Base-by-base conservation (phyloP, 1,140 invertebrate species). In the Agraylea sexmaculata region DNA sequence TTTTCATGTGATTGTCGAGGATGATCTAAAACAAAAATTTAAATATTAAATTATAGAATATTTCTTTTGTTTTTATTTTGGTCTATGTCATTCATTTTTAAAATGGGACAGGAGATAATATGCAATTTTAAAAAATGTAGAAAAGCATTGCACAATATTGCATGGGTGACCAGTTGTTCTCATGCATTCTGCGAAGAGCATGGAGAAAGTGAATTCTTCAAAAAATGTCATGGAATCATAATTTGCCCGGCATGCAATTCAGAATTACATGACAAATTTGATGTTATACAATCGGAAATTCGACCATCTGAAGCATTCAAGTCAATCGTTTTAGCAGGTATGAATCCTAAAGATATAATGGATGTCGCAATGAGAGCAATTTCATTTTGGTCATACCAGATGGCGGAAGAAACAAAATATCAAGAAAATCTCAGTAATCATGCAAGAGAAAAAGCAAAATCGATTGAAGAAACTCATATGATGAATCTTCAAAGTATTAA, bases 1-100 rank as follows among this genome's bases (percentile, higher is more conserved):
- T 73, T 65, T 83, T 83, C 45, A 84, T 54, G 62, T 83, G 77
- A 27, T 67, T 66, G 54, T 83, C 79, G 54, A 84, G 74, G 56
- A 70, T 73, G 22, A 68, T 63, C 73, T 75, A 46, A 12, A 47
- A 33, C 20, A 42, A 47, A 39, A 54, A 55, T n/a, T n/a, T n/a
- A 46, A 41, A 15, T 21, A 8, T 27, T 27, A n/a, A 8, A 8
- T 27, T 27, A 27, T 27, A n/a, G n/a, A 27, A 34, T 10, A 11
- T 16, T 11, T 34, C 17, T n/a, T n/a, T n/a, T n/a, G n/a, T n/a
- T n/a, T n/a, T n/a, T n/a, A 31, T 11, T 7, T 30, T 30, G n/a
- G 5, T 30, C 15, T 12, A 6, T 7, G n/a, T 25, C 23, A 25
- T 7, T 25, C 23, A 11, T 43, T 21, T 27, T 21, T 43, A 55